Base-by-base conservation (phyloP, 2,797 vertebrate species). In the Arvicola amphibius region DNA sequence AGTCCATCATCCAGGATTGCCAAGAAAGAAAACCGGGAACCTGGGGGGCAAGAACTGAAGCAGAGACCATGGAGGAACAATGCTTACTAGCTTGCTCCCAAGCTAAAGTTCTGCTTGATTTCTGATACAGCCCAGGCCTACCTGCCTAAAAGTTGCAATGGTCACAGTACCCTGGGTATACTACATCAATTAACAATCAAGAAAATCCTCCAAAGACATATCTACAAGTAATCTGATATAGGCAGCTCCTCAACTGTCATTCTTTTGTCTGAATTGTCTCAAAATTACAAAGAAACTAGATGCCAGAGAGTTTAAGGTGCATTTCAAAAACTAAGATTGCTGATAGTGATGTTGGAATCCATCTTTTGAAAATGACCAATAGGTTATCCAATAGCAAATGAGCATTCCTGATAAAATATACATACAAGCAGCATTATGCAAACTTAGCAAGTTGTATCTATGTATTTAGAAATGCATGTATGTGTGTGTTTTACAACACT, bases 271-370 rank as follows among this genome's bases (percentile, higher is more conserved):
- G 17, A 34, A 34, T 40, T 63, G 21, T 32, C 61, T 67, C 17
- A 46, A 84, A 40, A 8, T 84, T 40, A 84, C 81, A 65, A 84
- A 84, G 16, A 76, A 29, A 77, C 32, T 23, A 65, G 17, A 29
- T 19, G 6, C 10, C 10, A 84, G 17, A 76, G 23, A 65, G 1
- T 74, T n/a, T 86, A 74, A 59, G 23, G 32, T 40, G 34, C 40
- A 92, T 88, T 96, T 92, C 74, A 65, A 93, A 96, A 94, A 73
- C 34, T 59, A 84, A 88, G 87, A 37, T 84, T 65, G 76, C 19
- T 37, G 13, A 73, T 29, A 2, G 3, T 69, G 34, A 86, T 76
- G 43, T 79, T 89, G 7, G 32, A 78, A 17, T 37, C 13, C 2
- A 4, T 56, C 25, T 88, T 86, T 59, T 71, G 25, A 95, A 94